phyloP scores from a whole-genome alignment of 2,797 vertebrate species.

The Siniperca obscura region DNA sequence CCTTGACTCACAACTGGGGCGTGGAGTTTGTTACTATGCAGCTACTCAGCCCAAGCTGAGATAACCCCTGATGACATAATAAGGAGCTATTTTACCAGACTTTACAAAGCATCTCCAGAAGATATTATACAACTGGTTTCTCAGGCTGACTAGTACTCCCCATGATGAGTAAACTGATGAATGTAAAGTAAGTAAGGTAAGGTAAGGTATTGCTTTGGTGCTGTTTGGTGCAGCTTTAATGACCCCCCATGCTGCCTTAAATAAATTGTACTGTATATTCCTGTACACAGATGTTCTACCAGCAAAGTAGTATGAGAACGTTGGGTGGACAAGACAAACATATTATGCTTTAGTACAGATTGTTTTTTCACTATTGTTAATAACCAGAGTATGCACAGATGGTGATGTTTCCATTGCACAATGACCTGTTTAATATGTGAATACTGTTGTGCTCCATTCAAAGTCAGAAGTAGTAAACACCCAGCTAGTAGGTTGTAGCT shows the following conservation, averaged over 20 bases:
- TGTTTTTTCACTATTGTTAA: constrained; percentile 20
- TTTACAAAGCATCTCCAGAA: neutral
- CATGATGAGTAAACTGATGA: neutral
- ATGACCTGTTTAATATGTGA: constrained; percentile 38
- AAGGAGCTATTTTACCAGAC: neutral
- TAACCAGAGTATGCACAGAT: constrained; percentile 26
- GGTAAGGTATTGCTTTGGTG: neutral
- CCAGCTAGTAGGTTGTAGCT: constrained; percentile 12
- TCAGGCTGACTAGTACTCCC: neutral
- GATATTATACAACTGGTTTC: neutral
- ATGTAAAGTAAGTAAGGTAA: no score
- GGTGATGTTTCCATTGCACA: constrained; percentile 33
- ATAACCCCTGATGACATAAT: neutral
- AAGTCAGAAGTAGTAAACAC: constrained; percentile 17
- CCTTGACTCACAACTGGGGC: neutral
- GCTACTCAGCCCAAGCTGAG: no score
- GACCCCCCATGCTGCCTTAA: neutral
- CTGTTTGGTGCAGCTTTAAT: neutral
- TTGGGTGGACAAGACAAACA: neutral
- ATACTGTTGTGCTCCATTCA: neutral
- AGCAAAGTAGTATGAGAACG: neutral
- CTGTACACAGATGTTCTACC: neutral
- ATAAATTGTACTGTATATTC: neutral
- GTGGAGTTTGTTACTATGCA: neutral
- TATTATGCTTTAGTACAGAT: neutral